Evolutionary conservation across 1,140 invertebrate species (phyloP), one percentile per base, ranked within the genome.

Genomic region (Lordiphosa clarofinis): DNA sequence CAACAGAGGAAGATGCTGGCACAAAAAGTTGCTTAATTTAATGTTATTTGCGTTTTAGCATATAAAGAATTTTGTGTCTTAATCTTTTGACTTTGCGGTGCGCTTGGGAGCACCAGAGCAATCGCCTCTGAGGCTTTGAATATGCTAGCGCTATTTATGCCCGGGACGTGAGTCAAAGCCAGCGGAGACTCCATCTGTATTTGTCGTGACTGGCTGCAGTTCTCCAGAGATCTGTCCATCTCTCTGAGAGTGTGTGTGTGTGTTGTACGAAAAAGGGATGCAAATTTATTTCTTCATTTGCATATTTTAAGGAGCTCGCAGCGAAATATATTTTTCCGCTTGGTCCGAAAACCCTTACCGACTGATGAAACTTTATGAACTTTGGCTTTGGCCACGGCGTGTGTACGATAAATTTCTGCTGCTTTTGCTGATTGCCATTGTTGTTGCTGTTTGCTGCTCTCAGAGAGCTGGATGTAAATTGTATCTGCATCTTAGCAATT

Each of bases 261-360:
- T 55, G 56, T 46, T 43, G 61, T 46, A 43, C 49, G 58, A 66
- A 70, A 87, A 87, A 79, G 75, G 76, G 76, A 84, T 75, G 74
- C 62, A 86, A 88, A 88, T 88, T 88, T 88, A 88, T 88, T 86
- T 87, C 86, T 88, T 88, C 81, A 88, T 88, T 88, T 88, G 71
- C 86, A 88, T 88, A 88, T 88, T 88, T 88, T 88, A 88, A 81
- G 86, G 65, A 88, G 86, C 87, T 86, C 59, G 62, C 70, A 73
- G 38, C 62, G 59, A 64, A 58, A 84, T 61, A 86, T 86, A 86
- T 46, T 46, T 44, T 37, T 40, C 13, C 40, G 37, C 21, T 19
- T 37, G 37, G 53, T 31, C 28, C 28, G 28, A 31, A 31, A 31
- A 31, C 28, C 35, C 67, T 40, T 44, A 8, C 49, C 6, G 56